These are phyloP conservation scores for Callocephalon fimbriatum DNA, from an alignment of 2,113 vertebrate species.

Conservation along the genomic window DNA sequence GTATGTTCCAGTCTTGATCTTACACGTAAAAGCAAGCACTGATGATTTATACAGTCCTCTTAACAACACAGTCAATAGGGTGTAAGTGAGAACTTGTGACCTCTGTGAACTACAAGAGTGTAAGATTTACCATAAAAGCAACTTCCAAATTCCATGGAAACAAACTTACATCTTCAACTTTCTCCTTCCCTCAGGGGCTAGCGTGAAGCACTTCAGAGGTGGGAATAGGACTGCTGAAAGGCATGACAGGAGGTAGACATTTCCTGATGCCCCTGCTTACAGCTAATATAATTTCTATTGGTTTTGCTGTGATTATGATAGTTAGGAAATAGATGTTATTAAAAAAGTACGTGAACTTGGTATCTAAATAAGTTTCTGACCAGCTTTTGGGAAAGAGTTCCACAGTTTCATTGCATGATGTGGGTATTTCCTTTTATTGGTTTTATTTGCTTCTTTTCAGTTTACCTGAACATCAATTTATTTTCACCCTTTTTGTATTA, in stretches of 20 bases:
- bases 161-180: not conserved
- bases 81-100: not conserved
- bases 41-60: not conserved
- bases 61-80: not conserved
- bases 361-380: not conserved
- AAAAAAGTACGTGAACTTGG: not conserved
- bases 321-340: not conserved
- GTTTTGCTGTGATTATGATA: not conserved
- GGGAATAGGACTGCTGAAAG: not conserved
- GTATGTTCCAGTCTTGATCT: not conserved
- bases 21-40: not conserved
- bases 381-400: not conserved
- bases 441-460: not conserved
- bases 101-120: not conserved
- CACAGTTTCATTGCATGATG: not conserved
- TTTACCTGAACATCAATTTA: not conserved
- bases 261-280: not conserved
- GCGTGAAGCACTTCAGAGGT: not conserved
- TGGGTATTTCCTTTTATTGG: not conserved
- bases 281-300: not conserved
- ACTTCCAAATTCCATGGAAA: not conserved
- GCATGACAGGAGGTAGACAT: not conserved
- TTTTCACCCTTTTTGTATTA: not conserved
- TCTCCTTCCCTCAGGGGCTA: not conserved
- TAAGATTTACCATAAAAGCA: not conserved